These are phyloP conservation scores for Brachymystax lenok DNA, from an alignment of 2,797 vertebrate species.

Conservation along the genomic window DNA sequence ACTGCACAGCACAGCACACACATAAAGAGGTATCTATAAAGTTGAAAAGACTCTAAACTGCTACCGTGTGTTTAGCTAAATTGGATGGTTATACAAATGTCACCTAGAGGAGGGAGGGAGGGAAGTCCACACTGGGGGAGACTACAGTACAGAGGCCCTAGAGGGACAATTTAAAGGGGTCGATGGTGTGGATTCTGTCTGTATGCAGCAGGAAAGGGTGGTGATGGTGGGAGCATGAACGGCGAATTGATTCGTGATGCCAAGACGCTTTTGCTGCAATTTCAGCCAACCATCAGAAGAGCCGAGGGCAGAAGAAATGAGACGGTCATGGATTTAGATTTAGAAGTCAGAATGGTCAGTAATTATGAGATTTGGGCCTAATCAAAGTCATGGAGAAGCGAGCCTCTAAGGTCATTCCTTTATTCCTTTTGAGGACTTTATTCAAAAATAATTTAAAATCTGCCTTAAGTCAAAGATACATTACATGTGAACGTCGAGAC, in stretches of 20 bases:
- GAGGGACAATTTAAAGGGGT: constrained; percentile 27
- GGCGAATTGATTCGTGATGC: not conserved
- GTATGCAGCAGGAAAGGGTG: constrained; percentile 34
- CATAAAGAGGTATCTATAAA: constrained; percentile 61
- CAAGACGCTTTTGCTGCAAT: not conserved
- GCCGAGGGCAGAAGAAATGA: constrained; percentile 26
- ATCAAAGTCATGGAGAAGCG: constrained; percentile 46
- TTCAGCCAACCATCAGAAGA: constrained; percentile 33
- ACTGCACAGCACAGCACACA: constrained; percentile 46
- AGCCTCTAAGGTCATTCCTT: constrained; percentile 48
- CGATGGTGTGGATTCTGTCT: constrained; percentile 29
- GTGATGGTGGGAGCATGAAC: not conserved
- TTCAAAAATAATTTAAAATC: not conserved
- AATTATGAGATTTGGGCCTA: constrained; percentile 44
- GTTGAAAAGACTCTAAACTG: constrained; percentile 60
- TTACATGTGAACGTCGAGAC: not conserved
- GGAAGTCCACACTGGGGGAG: constrained; percentile 12
- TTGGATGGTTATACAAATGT: constrained; percentile 64
- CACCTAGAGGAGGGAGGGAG: constrained; percentile 51
- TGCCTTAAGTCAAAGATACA: not conserved
- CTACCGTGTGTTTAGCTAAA: constrained; percentile 40
- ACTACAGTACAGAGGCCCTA: constrained; percentile 14
- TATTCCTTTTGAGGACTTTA: constrained; percentile 15
- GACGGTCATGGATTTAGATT: constrained; percentile 18
- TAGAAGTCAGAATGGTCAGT: constrained; percentile 40